phyloP scores from a whole-genome alignment of 2,888 invertebrate species.

The Andrena bicolor region DNA sequence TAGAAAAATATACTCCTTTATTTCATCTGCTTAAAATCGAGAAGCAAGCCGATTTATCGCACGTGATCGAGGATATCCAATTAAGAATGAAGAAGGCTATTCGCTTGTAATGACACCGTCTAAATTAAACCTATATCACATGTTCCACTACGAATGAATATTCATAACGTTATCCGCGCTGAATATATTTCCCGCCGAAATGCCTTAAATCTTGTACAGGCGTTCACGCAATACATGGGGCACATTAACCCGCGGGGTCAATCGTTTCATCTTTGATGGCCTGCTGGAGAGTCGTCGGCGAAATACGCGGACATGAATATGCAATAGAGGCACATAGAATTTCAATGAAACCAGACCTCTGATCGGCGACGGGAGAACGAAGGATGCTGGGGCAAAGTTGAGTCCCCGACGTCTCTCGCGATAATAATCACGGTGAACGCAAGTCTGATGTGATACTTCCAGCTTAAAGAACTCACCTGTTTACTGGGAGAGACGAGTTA shows the following conservation, averaged over 20 bases:
- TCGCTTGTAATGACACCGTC: conserved; percentile 16
- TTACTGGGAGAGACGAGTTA: no score
- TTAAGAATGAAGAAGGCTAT: conserved; percentile 24
- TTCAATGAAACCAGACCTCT: conserved; percentile 35
- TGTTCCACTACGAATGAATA: conserved; percentile 38
- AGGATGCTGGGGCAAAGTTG: conserved; percentile 32
- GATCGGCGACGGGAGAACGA: conserved; percentile 13
- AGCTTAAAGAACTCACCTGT: not conserved
- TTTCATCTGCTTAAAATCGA: not conserved
- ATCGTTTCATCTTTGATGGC: conserved; percentile 52
- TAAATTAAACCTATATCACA: conserved; percentile 19
- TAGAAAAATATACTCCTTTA: not conserved
- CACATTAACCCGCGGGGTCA: conserved; percentile 53
- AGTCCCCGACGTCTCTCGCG: conserved; percentile 26
- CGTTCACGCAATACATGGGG: conserved; percentile 42
- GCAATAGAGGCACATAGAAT: conserved; percentile 42
- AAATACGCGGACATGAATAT: conserved; percentile 54
- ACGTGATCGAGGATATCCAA: conserved; percentile 1
- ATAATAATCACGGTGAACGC: conserved; percentile 59
- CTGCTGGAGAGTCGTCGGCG: conserved; percentile 50
- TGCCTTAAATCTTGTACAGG: conserved; percentile 35
- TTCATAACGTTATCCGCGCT: conserved; percentile 36
- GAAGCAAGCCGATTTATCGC: not conserved
- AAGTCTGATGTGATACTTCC: not conserved
- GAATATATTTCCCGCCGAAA: conserved; percentile 23